These are phyloP conservation scores for Nautilus pompilius DNA, from an alignment of 1,140 invertebrate genomes.

Conservation along the genomic window DNA sequence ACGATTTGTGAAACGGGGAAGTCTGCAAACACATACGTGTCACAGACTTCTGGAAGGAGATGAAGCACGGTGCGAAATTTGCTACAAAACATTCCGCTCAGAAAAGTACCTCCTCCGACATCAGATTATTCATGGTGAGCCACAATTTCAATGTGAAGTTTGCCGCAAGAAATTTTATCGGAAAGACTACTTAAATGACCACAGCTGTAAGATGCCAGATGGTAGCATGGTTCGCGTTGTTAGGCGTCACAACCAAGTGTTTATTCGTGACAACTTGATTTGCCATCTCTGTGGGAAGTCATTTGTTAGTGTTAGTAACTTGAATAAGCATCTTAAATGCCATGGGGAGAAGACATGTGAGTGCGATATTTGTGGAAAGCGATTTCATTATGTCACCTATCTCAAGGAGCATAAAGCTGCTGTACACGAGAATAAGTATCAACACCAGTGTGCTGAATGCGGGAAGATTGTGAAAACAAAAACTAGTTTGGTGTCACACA, in stretches of 20 bases:
- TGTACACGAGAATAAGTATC: conserved; percentile 53
- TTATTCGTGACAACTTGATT: conserved; percentile 30
- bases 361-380: conserved; percentile 57
- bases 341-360: conserved; percentile 55
- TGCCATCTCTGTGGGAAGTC: conserved; percentile 47
- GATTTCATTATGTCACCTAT: conserved; percentile 57
- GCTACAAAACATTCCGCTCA: conserved; percentile 31
- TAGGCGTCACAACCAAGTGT: conserved; percentile 21
- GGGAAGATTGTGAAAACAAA: conserved; percentile 58
- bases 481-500: conserved; percentile 57
- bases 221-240: conserved; percentile 27
- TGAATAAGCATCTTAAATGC: conserved; percentile 51
- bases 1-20: conserved; percentile 45
- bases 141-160: conserved; percentile 30
- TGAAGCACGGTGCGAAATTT: conserved; percentile 26
- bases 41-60: conserved; percentile 9
- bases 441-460: conserved; percentile 54
- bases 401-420: conserved; percentile 53
- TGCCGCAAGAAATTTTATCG: conserved; percentile 31
- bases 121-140: conserved; percentile 24
- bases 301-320: conserved; percentile 45
- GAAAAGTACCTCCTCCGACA: conserved; percentile 31
- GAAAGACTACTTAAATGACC: conserved; percentile 32
- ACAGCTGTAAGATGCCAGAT: conserved; percentile 28
- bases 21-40: conserved; percentile 43